Conservation (phyloP, 2,888 invertebrate species). For the Xestobium rufovillosum region DNA sequence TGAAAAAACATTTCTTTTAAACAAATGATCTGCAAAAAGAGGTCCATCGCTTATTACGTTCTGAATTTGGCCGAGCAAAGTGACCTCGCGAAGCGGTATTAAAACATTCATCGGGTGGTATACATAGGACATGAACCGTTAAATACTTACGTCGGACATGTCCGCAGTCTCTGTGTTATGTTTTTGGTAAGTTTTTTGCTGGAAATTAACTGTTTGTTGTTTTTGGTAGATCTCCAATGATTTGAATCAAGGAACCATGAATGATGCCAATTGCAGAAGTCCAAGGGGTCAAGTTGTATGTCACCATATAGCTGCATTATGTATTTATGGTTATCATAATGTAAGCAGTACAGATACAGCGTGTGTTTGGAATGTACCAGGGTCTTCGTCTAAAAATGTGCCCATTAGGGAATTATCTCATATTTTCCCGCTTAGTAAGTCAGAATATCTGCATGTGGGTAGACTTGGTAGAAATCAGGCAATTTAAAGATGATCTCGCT, state of each 20-base stretch:
- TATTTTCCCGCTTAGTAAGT: constrained; percentile 2
- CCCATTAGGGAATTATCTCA: not conserved
- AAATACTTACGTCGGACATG: no score
- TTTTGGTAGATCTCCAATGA: constrained; percentile 3
- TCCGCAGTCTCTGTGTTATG: no score
- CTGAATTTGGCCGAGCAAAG: no score
- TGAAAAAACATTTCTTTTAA: no score
- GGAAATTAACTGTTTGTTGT: not conserved
- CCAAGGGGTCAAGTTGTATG: constrained; percentile 13
- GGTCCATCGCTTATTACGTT: no score
- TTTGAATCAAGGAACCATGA: constrained; percentile 5
- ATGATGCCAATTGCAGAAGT: constrained; percentile 8
- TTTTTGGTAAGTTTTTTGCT: not conserved
- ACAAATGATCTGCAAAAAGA: no score
- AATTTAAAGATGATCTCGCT: no score
- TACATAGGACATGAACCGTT: no score
- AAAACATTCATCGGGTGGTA: no score
- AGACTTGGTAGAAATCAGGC: no score
- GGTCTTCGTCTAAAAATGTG: not conserved
- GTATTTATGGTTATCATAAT: constrained; percentile 11
- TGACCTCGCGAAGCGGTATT: no score
- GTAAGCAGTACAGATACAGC: constrained; percentile 11
- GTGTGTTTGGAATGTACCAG: constrained; percentile 16
- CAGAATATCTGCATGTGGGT: constrained; percentile 2
- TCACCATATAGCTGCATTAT: constrained; percentile 14